Base-by-base conservation (phyloP, 2,888 invertebrate species). In the Tridacna gigas region DNA sequence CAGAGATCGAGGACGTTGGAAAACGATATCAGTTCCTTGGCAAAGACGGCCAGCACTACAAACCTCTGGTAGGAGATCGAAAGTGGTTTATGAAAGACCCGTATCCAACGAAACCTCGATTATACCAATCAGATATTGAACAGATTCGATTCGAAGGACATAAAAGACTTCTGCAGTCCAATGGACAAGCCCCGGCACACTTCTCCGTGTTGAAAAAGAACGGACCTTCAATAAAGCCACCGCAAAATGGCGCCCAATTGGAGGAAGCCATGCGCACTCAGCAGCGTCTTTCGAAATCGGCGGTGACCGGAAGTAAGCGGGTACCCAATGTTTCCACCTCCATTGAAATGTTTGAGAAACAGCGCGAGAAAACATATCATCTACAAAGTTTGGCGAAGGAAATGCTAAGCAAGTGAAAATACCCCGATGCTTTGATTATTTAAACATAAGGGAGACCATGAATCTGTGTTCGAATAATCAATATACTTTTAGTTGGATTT, bases 181-280 rank as follows among this genome's bases (percentile, higher is more conserved):
- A 79, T n/a, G 84, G 84, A 25, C 86, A 84, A 65, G 77, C 74
- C 0, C 80, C 82, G 7, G 63, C 71, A 12, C 84, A 87, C 65
- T 87, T 82, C 67, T 87, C 86, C 18, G 84, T 76, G n/a, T 66
- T 87, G 3, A 82, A 87, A 22, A 63, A 80, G n/a, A 81, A 79
- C 15, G 79, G 81, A 13, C 67, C 79, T 4, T 51, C 77, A 0
- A 65, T 73, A 45, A 12, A 67, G 22, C 80, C 83, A 18, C 73
- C 66, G 28, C 61, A 74, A 2, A 82, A 79, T 22, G 84, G 86
- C 11, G 78, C 63, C 0, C 56, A 22, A 5, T 80, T 84, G 37
- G 86, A 86, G 28, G 82, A 82, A 20, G 86, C 80, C 18, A 47
- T 78, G 15, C 63, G 83, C 20, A 37, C 48, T 26, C 77, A 77